Conservation (phyloP, 2,888 invertebrate genomes). For the Clitarchus hookeri region DNA sequence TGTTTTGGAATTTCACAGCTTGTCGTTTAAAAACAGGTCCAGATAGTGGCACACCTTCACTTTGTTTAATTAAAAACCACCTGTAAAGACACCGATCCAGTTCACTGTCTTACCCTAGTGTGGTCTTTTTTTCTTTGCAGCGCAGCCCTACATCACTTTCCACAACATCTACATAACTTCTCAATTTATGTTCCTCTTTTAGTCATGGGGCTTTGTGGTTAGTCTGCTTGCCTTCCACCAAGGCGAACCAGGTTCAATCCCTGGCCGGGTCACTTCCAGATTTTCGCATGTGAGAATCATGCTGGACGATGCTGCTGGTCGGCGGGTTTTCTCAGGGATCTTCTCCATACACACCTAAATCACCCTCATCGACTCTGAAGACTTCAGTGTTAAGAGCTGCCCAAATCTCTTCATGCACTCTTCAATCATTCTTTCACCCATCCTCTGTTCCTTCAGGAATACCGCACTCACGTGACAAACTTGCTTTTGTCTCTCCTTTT, state of each 20-base stretch:
- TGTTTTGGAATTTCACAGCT: neutral
- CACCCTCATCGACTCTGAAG: too few species aligned
- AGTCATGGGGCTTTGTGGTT: too few species aligned
- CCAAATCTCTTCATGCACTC: too few species aligned
- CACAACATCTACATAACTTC: neutral
- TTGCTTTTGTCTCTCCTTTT: neutral
- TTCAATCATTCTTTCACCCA: neutral
- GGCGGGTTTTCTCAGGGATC: too few species aligned
- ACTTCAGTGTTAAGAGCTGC: too few species aligned
- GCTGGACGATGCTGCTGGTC: too few species aligned
- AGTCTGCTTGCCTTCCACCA: too few species aligned
- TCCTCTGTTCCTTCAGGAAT: neutral
- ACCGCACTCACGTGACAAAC: neutral
- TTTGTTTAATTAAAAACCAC: constrained; percentile 2
- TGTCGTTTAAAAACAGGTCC: neutral
- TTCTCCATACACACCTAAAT: too few species aligned
- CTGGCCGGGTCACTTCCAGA: too few species aligned
- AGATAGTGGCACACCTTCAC: neutral
- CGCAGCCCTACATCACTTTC: neutral
- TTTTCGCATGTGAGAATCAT: too few species aligned
- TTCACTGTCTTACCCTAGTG: neutral
- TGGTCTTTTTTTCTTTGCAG: neutral
- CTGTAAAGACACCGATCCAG: neutral
- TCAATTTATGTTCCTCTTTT: neutral
- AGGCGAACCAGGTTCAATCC: too few species aligned